A percentile compares a stretch with the other conserved stretches of the same genome.
phyloP scores from a whole-genome alignment of 2,888 invertebrate species.

The Drosophila tripunctata region DNA sequence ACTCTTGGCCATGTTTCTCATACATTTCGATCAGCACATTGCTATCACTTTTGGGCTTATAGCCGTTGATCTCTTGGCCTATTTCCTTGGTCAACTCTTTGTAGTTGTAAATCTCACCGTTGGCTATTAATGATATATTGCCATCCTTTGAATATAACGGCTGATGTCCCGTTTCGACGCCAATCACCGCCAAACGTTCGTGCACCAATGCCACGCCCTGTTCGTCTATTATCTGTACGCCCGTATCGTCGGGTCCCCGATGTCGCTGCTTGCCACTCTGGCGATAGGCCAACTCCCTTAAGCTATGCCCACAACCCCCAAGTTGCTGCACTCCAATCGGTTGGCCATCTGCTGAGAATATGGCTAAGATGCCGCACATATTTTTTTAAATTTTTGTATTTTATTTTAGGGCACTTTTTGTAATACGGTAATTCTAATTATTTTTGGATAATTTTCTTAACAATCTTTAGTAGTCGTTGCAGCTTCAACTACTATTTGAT shows the following conservation, averaged over 20 bases:
- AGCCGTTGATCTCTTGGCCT: constrained; percentile 66
- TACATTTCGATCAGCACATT: constrained; percentile 82
- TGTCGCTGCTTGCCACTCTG: constrained; percentile 82
- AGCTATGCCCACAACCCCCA: constrained; percentile 53
- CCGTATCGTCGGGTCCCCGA: constrained; percentile 82
- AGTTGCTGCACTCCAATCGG: constrained; percentile 51
- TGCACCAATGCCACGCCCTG: constrained; percentile 80
- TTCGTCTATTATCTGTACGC: constrained; percentile 65
- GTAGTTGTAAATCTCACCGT: constrained; percentile 83
- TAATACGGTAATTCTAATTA: no score
- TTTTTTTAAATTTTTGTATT: background rate
- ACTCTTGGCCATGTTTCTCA: constrained; percentile 70
- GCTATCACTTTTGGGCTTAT: constrained; percentile 80
- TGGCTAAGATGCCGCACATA: constrained; percentile 83
- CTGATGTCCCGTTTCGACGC: constrained; percentile 81
- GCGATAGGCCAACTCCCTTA: constrained; percentile 80
- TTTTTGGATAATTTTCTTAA: no score
- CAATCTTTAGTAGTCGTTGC: background rate
- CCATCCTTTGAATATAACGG: constrained; percentile 77
- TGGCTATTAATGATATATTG: constrained; percentile 75
- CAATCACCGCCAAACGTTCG: constrained; percentile 79
- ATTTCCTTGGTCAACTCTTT: constrained; percentile 70
- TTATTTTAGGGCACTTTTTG: no score
- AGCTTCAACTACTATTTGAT: constrained; percentile 16
- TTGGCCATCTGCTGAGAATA: constrained; percentile 72